A percentile compares a stretch with the other conserved stretches of the same genome.
phyloP scores from a whole-genome alignment of 2,797 vertebrate genomes.

The Pseudochaenichthys georgianus region DNA sequence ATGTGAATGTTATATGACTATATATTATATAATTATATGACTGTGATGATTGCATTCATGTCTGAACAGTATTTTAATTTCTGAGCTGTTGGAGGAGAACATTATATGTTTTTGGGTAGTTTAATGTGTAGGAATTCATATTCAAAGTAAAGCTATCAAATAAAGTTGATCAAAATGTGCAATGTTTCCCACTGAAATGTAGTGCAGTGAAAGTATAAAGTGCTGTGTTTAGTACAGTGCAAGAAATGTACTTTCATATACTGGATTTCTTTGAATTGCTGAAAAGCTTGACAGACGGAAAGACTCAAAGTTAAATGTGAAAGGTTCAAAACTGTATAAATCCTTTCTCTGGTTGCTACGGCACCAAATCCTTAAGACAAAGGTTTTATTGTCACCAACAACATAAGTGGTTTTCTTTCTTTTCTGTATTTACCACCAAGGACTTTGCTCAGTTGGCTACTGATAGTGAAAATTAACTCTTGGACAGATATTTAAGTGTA shows the following conservation, averaged over 20 bases:
- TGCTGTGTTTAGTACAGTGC: not conserved
- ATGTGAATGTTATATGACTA: not conserved
- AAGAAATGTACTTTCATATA: not conserved
- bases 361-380: conserved; percentile 73
- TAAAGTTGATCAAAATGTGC: not conserved
- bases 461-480: not conserved
- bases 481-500: too few species aligned
- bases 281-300: conserved; percentile 11
- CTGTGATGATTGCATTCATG: not conserved
- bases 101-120: not conserved
- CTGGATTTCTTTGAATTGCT: conserved; percentile 2
- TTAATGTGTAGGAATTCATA: not conserved
- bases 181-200: not conserved
- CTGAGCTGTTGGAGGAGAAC: not conserved
- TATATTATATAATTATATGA: not conserved
- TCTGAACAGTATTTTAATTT: not conserved
- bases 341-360: conserved; percentile 55
- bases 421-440: conserved; percentile 29
- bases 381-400: conserved; percentile 62
- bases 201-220: not conserved
- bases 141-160: not conserved
- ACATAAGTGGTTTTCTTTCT: conserved; percentile 23
- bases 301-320: conserved; percentile 36
- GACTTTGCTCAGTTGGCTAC: conserved; percentile 1
- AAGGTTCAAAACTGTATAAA: conserved; percentile 52